Percentiles rank a stretch among this genome's conserved stretches.
Conservation (phyloP, 1,140 invertebrate genomes). For the Mizuhopecten yessoensis region DNA sequence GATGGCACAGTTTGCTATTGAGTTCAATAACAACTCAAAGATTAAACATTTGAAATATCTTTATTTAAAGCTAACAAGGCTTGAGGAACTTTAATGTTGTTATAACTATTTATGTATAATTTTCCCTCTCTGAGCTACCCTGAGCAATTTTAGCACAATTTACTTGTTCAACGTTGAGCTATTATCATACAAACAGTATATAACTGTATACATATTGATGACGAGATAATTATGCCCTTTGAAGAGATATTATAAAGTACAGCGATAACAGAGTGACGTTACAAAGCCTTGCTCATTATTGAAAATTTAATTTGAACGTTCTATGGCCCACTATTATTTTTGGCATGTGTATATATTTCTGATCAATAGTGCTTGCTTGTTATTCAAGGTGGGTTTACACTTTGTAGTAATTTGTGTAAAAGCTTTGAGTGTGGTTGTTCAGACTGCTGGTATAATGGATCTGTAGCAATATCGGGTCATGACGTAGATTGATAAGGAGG, state of each 20-base stretch:
- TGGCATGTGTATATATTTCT: conserved; percentile 34
- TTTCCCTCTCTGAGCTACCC: neutral
- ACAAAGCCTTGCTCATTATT: neutral
- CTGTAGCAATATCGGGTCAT: neutral
- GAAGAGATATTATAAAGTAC: too few relatives aligned
- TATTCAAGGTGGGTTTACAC: neutral
- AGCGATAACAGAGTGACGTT: too few relatives aligned
- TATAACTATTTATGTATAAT: neutral
- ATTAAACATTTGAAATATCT: too few relatives aligned
- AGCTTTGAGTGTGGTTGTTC: neutral
- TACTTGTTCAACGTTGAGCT: neutral
- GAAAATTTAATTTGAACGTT: neutral
- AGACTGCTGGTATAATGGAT: neutral
- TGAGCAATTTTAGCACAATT: neutral
- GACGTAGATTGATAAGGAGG: neutral
- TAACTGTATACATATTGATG: too few relatives aligned
- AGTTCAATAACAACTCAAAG: too few relatives aligned
- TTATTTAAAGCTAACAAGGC: too few relatives aligned
- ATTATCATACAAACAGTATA: too few relatives aligned
- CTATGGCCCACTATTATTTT: neutral
- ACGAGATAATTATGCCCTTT: too few relatives aligned
- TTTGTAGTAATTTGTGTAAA: neutral
- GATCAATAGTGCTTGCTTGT: neutral
- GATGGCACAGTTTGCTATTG: too few relatives aligned
- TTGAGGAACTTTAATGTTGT: too few relatives aligned